phyloP scores from a whole-genome alignment of 2,888 invertebrate genomes.

The Ramazzottius varieornatus region DNA sequence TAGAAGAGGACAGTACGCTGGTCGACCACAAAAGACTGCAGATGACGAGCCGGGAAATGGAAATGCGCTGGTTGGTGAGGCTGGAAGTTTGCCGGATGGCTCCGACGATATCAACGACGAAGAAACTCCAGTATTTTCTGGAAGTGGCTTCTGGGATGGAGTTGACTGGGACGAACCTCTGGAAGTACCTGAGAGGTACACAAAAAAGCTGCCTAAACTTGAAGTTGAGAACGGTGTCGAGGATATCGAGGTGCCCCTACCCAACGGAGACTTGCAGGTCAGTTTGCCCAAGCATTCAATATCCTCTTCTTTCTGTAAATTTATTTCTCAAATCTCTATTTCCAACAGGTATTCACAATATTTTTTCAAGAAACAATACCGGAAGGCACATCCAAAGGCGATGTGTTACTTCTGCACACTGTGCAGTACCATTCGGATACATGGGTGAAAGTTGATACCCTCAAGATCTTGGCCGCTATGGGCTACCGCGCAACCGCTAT shows the following conservation, averaged over 20 bases:
- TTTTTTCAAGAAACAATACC: background rate
- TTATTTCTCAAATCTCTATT: no score
- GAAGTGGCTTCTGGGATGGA: background rate
- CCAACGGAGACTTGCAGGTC: background rate
- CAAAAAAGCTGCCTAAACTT: background rate
- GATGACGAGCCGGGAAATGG: background rate
- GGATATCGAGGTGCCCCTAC: background rate
- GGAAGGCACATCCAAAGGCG: background rate
- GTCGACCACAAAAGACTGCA: background rate
- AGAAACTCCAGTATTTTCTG: background rate
- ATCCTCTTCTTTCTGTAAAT: background rate
- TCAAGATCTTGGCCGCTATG: background rate
- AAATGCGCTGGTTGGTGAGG: background rate
- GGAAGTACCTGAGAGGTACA: background rate
- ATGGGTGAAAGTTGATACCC: background rate
- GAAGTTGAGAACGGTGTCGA: background rate
- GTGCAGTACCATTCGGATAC: background rate
- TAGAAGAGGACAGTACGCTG: background rate
- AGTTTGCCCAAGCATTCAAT: background rate
- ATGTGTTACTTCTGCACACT: background rate
- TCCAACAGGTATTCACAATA: background rate
- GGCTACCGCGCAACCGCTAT: background rate
- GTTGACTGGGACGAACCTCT: slow-evolving; percentile 2
- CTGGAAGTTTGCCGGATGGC: background rate
- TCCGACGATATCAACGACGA: background rate